Evolutionary conservation across 2,113 vertebrate genomes (phyloP).

Genomic region (Nyctereutes procyonoides): DNA sequence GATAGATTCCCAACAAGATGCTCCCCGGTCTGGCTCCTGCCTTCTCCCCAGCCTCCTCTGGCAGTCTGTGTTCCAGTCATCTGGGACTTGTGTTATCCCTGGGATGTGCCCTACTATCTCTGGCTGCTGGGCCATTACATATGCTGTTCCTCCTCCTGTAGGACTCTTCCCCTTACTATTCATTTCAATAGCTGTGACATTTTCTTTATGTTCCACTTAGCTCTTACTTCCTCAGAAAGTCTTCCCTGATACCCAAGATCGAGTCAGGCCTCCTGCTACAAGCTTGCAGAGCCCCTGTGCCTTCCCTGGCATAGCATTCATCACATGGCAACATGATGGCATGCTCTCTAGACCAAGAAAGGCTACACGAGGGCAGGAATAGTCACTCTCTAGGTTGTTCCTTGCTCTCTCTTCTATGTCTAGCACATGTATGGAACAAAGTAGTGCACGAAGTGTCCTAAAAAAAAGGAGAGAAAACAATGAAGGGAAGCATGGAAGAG

Average conservation of each 20-base stretch:
- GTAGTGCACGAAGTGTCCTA: neutral
- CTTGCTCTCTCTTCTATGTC: neutral
- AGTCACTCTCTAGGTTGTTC: neutral
- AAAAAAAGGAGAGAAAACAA: neutral
- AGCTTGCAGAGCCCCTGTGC: neutral
- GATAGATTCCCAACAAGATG: neutral
- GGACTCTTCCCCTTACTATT: neutral
- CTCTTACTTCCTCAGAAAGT: neutral
- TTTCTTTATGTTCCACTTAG: neutral
- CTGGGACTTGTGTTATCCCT: neutral
- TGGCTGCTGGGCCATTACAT: neutral
- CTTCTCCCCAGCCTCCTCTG: neutral
- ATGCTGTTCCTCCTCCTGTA: neutral
- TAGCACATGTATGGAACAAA: neutral
- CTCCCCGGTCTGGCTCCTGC: neutral
- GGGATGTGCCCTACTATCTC: neutral
- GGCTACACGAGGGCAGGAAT: fast-evolving
- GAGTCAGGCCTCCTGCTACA: neutral
- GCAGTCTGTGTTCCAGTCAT: neutral
- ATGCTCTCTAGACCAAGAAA: neutral
- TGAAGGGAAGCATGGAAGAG: neutral
- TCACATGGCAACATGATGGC: too few relatives aligned
- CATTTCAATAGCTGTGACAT: neutral
- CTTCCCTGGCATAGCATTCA: too few relatives aligned
- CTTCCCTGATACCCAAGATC: neutral